Evolutionary conservation across 1,140 invertebrate genomes (phyloP).

Genomic region (Proctacanthus coquilletti): DNA sequence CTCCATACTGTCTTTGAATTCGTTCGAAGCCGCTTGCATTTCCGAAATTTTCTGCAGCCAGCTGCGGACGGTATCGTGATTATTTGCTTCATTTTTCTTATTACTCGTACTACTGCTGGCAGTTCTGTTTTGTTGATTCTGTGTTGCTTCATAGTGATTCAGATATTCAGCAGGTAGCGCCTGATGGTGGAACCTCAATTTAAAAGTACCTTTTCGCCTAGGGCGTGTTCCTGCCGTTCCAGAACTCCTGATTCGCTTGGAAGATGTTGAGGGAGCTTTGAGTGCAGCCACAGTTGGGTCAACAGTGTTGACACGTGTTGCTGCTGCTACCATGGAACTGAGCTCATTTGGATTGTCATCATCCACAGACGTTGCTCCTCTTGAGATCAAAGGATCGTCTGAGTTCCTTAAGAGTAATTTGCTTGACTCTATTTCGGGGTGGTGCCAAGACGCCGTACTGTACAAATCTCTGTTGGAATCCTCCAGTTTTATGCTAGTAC

Average conservation of each 20-base stretch:
- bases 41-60: slow-evolving; percentile 56
- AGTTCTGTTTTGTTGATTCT: slow-evolving; percentile 29
- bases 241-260: not conserved
- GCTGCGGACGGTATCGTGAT: slow-evolving; percentile 46
- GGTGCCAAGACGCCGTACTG: not conserved
- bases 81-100: slow-evolving; percentile 16
- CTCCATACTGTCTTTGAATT: slow-evolving; percentile 10
- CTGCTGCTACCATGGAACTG: slow-evolving; percentile 5
- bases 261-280: not conserved
- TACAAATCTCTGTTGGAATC: slow-evolving; percentile 7
- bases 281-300: not conserved
- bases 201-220: slow-evolving; percentile 50
- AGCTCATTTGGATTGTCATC: slow-evolving; percentile 20
- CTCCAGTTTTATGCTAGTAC: slow-evolving; percentile 15
- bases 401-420: slow-evolving; percentile 22
- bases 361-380: slow-evolving; percentile 21
- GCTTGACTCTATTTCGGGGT: slow-evolving; percentile 7
- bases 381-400: slow-evolving; percentile 25
- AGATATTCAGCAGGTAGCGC: slow-evolving; percentile 62
- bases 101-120: not conserved
- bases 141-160: slow-evolving; percentile 58
- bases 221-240: too few species aligned
- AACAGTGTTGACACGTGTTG: not conserved
- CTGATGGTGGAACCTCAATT: slow-evolving; percentile 68
- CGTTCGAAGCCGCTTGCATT: slow-evolving; percentile 35